Evolutionary conservation across 2,113 vertebrate genomes (phyloP).

Genomic region (Puffinus mauretanicus): DNA sequence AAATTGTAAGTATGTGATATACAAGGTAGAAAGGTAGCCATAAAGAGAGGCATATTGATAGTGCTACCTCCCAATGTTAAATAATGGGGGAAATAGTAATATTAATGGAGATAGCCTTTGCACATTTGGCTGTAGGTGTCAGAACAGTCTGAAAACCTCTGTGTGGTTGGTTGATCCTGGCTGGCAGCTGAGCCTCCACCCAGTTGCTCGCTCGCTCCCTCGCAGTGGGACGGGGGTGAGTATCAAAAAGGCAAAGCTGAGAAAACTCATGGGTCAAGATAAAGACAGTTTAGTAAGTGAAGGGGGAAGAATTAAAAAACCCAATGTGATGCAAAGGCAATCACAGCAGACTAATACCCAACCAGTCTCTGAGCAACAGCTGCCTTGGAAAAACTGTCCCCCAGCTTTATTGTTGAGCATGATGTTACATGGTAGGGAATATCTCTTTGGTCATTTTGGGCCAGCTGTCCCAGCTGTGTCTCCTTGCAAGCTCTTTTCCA

Average conservation of each 20-base stretch:
- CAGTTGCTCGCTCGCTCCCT: neutral
- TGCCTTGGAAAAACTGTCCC: neutral
- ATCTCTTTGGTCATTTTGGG: neutral
- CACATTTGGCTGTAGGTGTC: neutral
- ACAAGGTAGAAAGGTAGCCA: neutral
- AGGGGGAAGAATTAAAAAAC: neutral
- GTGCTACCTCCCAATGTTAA: neutral
- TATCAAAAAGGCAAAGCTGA: neutral
- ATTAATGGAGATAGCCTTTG: neutral
- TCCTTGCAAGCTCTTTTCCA: neutral
- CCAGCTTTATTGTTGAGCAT: neutral
- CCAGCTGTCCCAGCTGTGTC: neutral
- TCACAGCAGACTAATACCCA: neutral
- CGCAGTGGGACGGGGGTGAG: neutral
- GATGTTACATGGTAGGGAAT: rapidly evolving
- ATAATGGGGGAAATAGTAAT: neutral
- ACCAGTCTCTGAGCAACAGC: neutral
- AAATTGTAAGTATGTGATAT: neutral
- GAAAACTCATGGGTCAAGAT: neutral
- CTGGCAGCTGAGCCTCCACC: neutral
- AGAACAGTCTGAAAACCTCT: neutral
- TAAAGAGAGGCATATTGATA: neutral
- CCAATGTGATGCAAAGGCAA: neutral
- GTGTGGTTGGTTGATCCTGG: neutral
- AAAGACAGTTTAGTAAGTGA: neutral